Percentiles rank a stretch among this genome's conserved stretches.
These are phyloP conservation scores for Apamea crenata DNA, from an alignment of 2,888 invertebrate genomes.

Conservation along the genomic window DNA sequence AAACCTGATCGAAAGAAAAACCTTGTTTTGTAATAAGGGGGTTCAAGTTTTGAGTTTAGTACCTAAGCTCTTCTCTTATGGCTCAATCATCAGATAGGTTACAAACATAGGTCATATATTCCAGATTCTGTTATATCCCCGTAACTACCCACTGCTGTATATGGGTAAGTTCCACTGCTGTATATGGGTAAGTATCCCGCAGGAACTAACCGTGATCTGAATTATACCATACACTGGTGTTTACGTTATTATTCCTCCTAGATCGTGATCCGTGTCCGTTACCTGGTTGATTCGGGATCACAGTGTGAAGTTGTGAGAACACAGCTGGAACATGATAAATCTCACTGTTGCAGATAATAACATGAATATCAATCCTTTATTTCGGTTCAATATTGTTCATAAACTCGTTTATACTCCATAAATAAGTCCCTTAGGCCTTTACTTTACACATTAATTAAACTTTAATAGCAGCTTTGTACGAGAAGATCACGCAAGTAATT, in stretches of 20 bases:
- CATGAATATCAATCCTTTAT: not conserved
- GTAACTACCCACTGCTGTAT: not conserved
- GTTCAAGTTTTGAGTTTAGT: not conserved
- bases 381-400: conserved; percentile 1
- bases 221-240: conserved; percentile 34
- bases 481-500: conserved; percentile 27
- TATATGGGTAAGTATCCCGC: conserved; percentile 5
- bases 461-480: conserved; percentile 23
- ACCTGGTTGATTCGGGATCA: conserved; percentile 14
- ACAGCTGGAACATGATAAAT: conserved; percentile 7
- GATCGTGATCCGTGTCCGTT: conserved; percentile 39
- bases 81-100: not conserved
- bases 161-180: conserved; percentile 2
- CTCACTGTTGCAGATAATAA: not conserved
- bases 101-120: not conserved
- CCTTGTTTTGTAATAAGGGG: no score
- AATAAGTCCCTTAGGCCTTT: conserved; percentile 16
- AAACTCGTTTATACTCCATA: conserved; percentile 24
- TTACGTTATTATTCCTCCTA: conserved; percentile 35
- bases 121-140: conserved; percentile 3
- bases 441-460: conserved; percentile 26
- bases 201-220: conserved; percentile 16
- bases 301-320: not conserved
- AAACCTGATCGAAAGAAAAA: no score
- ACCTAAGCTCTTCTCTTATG: not conserved